Percentiles rank a stretch among this genome's conserved stretches.
Evolutionary conservation across 2,888 invertebrate genomes (phyloP).

Genomic region (Catonia carolina): DNA sequence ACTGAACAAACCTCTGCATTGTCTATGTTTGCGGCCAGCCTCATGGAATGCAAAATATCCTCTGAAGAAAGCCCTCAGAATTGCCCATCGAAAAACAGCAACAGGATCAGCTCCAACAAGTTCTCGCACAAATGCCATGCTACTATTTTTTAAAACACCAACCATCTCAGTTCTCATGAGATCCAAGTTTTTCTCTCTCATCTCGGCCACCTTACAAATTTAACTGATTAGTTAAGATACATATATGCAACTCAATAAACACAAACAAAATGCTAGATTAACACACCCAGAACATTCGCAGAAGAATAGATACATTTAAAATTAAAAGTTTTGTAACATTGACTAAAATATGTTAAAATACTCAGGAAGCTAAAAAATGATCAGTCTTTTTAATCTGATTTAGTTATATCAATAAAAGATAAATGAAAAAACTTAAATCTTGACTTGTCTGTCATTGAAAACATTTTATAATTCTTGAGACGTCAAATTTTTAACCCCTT

Average conservation of each 20-base stretch:
- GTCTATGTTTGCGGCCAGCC: slow-evolving; percentile 66
- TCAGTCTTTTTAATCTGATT: too few species aligned
- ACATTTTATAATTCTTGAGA: too few species aligned
- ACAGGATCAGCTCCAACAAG: slow-evolving; percentile 89
- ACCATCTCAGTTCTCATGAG: slow-evolving; percentile 92
- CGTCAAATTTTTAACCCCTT: too few species aligned
- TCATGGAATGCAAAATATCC: slow-evolving; percentile 86
- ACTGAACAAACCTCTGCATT: slow-evolving; percentile 43
- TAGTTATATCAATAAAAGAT: too few species aligned
- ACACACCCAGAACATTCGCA: neutral
- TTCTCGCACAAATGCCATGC: slow-evolving; percentile 86
- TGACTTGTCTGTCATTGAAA: too few species aligned
- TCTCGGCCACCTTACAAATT: slow-evolving; percentile 61
- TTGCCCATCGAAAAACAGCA: slow-evolving; percentile 90
- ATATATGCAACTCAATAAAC: too few species aligned
- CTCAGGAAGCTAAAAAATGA: too few species aligned
- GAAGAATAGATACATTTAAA: neutral
- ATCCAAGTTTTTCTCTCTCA: slow-evolving; percentile 94
- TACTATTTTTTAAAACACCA: slow-evolving; percentile 87
- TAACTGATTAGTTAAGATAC: slow-evolving; percentile 8
- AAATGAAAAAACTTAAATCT: too few species aligned
- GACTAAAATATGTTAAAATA: too few species aligned
- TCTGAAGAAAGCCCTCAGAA: slow-evolving; percentile 83
- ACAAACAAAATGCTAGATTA: neutral
- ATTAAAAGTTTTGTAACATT: too few species aligned